A percentile compares a stretch with the other conserved stretches of the same genome.
phyloP scores from a whole-genome alignment of 2,113 vertebrate species.

The Sylvia atricapilla region DNA sequence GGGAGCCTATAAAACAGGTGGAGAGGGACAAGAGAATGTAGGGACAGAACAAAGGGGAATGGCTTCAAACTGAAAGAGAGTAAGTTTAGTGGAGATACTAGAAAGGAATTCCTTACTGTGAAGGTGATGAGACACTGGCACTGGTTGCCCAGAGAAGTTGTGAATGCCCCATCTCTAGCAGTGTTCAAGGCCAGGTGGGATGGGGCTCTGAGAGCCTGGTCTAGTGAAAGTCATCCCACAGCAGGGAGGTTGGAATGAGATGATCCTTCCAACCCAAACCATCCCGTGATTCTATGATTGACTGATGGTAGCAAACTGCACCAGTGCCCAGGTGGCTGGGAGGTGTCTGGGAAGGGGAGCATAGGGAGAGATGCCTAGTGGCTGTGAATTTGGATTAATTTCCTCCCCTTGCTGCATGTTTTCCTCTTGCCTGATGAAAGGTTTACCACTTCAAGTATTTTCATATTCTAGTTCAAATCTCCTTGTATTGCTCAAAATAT shows the following conservation, averaged over 20 bases:
- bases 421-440: not conserved
- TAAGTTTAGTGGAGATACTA: not conserved
- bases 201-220: not conserved
- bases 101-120: not conserved
- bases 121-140: not conserved
- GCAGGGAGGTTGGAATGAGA: not conserved
- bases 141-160: not conserved
- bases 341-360: not conserved
- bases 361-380: not conserved
- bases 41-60: not conserved
- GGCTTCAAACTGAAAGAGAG: not conserved
- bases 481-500: not conserved
- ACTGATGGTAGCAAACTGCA: not conserved
- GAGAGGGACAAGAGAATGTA: not conserved
- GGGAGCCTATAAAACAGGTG: not conserved
- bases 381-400: not conserved
- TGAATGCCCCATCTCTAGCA: not conserved
- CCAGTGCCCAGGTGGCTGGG: not conserved
- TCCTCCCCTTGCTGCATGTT: not conserved
- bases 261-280: not conserved
- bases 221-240: not conserved
- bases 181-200: not conserved
- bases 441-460: not conserved
- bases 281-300: not conserved
- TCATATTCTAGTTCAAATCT: not conserved